Evolutionary conservation across 2,888 invertebrate species (phyloP), one percentile per base, ranked within the genome.

Genomic region (Clusia tigrina): DNA sequence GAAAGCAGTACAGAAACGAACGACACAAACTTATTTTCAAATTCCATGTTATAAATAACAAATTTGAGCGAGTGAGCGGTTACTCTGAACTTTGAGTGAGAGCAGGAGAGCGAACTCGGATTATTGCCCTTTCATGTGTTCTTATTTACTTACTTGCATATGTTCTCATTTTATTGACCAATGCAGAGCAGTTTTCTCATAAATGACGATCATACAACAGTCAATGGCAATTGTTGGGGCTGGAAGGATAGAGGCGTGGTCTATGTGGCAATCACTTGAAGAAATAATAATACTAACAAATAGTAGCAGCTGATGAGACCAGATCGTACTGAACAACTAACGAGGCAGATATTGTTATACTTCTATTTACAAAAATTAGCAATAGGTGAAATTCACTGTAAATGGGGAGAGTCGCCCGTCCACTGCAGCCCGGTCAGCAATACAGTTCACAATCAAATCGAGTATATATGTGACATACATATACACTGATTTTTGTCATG

Each of bases 161-260:
- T 77, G 77, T 72, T 77, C 74, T 77, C 81, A 74, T 75, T 80
- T 73, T 74, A 77, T 75, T 81, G 80, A 80, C 80, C 80, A 80
- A 80, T 80, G 78, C 80, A 80, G 80, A 77, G 72, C 80, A 80
- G 57, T 2, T 15, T 9, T 20, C 20, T 18, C 48, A 48, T 48
- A 15, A 48, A 48, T 48, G 48, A 48, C 48, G 48, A 48, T 48
- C 48, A 22, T 22, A 22, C 9, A 17, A 15, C n/a, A 6, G 15
- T 22, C 18, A 22, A 20, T n/a, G 6, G 48, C 48, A 22, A 17
- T 51, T 58, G n/a, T 52, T 37, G 58, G 12, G 32, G 10, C n/a
- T 46, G 46, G 48, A 48, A 9, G 22, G 48, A 3, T 9, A 9
- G 22, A 22, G 48, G 48, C 48, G 48, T 48, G 48, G 48, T 15